A percentile compares a stretch with the other conserved stretches of the same genome.
These are phyloP conservation scores for Ectobius pallidus DNA, from an alignment of 2,888 invertebrate genomes.

Conservation along the genomic window DNA sequence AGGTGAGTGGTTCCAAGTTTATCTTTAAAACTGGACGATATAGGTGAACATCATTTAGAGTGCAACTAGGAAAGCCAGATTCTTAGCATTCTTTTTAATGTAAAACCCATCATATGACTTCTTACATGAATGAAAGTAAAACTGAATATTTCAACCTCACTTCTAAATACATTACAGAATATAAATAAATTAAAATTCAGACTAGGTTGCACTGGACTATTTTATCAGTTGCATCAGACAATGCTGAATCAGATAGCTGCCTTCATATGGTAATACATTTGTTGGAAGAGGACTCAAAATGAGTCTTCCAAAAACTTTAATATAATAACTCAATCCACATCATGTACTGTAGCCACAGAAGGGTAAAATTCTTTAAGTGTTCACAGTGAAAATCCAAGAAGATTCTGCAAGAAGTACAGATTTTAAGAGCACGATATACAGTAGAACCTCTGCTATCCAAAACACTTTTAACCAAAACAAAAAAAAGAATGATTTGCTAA, in stretches of 20 bases:
- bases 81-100: neutral
- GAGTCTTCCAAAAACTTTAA: too few relatives aligned
- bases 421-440: too few relatives aligned
- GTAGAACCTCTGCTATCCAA: too few relatives aligned
- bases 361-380: too few relatives aligned
- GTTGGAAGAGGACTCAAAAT: too few relatives aligned
- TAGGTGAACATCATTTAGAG: neutral
- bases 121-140: neutral
- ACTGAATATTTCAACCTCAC: neutral
- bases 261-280: neutral
- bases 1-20: neutral
- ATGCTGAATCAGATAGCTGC: neutral
- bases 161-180: neutral
- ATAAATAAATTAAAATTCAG: neutral
- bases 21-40: neutral
- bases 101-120: neutral
- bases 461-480: too few relatives aligned
- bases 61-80: neutral
- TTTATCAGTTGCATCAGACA: neutral
- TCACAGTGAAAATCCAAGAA: too few relatives aligned
- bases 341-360: too few relatives aligned
- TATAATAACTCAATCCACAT: too few relatives aligned
- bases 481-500: too few relatives aligned
- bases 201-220: constrained; percentile 10
- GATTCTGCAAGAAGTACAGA: too few relatives aligned